Evolutionary conservation across 2,113 vertebrate genomes (phyloP), one percentile per base, ranked within the genome.

Genomic region (Chitala chitala): DNA sequence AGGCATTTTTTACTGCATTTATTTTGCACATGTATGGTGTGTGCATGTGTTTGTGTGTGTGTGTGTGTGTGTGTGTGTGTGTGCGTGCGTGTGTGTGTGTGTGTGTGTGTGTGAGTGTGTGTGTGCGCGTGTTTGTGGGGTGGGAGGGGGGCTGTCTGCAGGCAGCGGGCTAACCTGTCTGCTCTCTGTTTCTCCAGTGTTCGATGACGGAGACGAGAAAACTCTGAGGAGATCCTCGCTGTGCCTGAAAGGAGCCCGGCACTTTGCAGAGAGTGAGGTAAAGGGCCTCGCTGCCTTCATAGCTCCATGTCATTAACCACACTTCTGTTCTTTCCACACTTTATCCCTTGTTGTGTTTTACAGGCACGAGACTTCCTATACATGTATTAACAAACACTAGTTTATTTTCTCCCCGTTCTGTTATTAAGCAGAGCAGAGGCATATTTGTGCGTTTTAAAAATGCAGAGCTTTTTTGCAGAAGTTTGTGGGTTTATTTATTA

Each of bases 201-300:
- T 99, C 87, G 96, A 99, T 83, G 97, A 99, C 55, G 97, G 97
- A 12, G 97, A 99, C 84, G 97, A 99, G 89, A 98, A 97, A 83
- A 98, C 96, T 66, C 91, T 99, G 81, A 90, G 96, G 84, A 93
- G 96, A 22, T 98, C 96, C 61, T 98, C 96, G 33, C 88, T 99
- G 68, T 98, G 97, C 83, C 90, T 99, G 77, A 99, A 99, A 90
- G 96, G 97, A 90, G 96, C 96, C 22, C 92, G 97, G 40, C 97
- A 99, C 89, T 99, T 98, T 89, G 97, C 96, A 61, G 95, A 98
- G 84, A 99, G 96, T 72, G 96, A 99, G 92, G 96, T 91, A 84
- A 84, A 81, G 82, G 12, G 2, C n/a, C n/a, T 31, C 36, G 3
- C 53, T 3, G 29, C 1, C 58, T 38, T 26, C 5, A 6, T 12